These are phyloP conservation scores for Trinorchestia longiramus DNA, from an alignment of 1,140 invertebrate species.

Conservation along the genomic window DNA sequence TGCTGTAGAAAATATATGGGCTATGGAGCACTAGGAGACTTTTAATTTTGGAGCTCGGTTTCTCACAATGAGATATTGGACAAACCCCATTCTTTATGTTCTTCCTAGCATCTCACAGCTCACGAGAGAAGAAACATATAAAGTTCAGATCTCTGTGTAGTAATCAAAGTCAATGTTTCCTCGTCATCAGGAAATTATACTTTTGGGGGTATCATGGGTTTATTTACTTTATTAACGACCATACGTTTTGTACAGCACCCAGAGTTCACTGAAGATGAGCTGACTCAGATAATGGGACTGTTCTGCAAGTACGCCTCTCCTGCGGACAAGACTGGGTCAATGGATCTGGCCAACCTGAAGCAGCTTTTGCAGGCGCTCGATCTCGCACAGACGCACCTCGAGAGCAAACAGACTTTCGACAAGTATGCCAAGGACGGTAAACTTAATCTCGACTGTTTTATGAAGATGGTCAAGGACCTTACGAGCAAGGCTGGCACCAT, in stretches of 20 bases:
- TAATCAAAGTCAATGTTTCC: not conserved
- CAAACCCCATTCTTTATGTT: not conserved
- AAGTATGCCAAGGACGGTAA: slow-evolving; percentile 62
- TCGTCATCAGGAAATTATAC: not conserved
- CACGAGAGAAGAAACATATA: too few relatives aligned
- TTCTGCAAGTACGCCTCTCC: slow-evolving; percentile 65
- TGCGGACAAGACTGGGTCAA: slow-evolving; percentile 61
- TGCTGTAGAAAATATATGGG: not conserved
- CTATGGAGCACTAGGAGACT: not conserved
- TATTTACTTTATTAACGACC: not conserved
- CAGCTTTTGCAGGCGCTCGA: slow-evolving; percentile 64
- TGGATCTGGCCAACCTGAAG: slow-evolving; percentile 63
- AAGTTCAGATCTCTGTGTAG: too few relatives aligned
- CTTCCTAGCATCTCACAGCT: not conserved
- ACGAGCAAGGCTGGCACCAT: slow-evolving; percentile 64
- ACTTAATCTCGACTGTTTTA: slow-evolving; percentile 61
- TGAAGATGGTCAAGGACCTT: slow-evolving; percentile 65
- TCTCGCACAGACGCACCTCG: slow-evolving; percentile 64
- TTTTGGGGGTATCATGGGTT: not conserved
- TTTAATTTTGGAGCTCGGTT: not conserved
- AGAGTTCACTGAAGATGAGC: slow-evolving; percentile 63
- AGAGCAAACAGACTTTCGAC: slow-evolving; percentile 65
- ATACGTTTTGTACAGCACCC: slow-evolving; percentile 58
- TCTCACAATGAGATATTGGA: not conserved
- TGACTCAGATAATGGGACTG: slow-evolving; percentile 60